These are phyloP conservation scores for Cirrhinus mrigala DNA, from an alignment of 2,797 vertebrate species.

Conservation along the genomic window DNA sequence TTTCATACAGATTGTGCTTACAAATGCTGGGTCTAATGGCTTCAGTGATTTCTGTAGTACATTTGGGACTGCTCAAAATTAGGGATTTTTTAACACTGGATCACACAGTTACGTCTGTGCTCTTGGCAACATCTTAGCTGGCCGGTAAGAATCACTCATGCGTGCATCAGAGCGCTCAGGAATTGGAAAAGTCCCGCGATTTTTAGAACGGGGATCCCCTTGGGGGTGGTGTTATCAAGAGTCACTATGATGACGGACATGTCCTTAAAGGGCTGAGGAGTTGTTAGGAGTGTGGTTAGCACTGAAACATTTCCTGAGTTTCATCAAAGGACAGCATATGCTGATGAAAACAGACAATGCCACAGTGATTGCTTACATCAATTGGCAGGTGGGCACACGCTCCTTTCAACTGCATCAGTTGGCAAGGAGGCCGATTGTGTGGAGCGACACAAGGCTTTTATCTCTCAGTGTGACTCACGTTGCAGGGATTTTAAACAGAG, in stretches of 20 bases:
- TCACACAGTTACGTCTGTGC: no score
- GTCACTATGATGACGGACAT: background rate
- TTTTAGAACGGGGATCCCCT: background rate
- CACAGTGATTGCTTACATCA: background rate
- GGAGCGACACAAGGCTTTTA: background rate
- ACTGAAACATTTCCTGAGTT: background rate
- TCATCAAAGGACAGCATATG: background rate
- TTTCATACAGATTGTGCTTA: background rate
- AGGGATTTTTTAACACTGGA: no score
- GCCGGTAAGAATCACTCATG: no score
- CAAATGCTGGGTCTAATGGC: constrained; percentile 5
- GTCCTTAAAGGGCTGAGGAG: background rate
- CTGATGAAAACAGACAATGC: background rate
- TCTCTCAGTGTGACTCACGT: background rate
- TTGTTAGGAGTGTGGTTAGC: background rate
- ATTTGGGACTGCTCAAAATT: no score
- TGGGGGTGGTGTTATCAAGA: background rate
- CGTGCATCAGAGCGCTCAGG: background rate
- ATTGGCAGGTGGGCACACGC: background rate
- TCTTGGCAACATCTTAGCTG: no score
- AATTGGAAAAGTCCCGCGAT: background rate
- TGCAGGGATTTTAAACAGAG: background rate
- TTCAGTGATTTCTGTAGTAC: no score
- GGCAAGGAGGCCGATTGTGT: background rate
- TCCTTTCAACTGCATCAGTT: background rate